Evolutionary conservation across 1,140 invertebrate species (phyloP).

Genomic region (Leptinotarsa defecta): DNA sequence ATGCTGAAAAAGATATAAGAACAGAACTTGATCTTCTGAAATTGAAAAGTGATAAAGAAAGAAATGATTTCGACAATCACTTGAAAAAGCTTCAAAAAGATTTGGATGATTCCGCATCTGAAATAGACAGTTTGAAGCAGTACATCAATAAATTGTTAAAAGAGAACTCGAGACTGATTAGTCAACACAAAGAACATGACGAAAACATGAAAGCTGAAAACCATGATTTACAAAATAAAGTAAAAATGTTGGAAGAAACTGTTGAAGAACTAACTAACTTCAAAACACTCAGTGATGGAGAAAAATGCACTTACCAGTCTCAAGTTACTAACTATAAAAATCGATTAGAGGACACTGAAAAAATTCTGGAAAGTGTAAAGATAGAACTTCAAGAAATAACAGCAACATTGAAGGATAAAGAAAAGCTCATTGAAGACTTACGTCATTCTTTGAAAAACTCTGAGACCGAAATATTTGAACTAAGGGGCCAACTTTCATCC

Average conservation of each 20-base stretch:
- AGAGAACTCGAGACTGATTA: conserved; percentile 20
- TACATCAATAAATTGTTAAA: conserved; percentile 12
- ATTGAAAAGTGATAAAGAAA: conserved; percentile 24
- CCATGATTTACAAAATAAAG: conserved; percentile 34
- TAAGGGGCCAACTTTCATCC: background rate
- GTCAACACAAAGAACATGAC: conserved; percentile 24
- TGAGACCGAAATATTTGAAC: background rate
- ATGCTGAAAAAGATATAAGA: conserved; percentile 21
- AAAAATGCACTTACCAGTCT: conserved; percentile 31
- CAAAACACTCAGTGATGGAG: conserved; percentile 33
- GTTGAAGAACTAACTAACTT: conserved; percentile 33
- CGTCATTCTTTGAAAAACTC: background rate
- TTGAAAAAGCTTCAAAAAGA: conserved; percentile 30
- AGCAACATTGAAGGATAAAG: conserved; percentile 16
- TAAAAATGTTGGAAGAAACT: conserved; percentile 32
- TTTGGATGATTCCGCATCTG: conserved; percentile 12
- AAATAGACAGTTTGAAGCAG: conserved; percentile 29
- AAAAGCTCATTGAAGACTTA: background rate
- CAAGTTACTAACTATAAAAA: conserved; percentile 27
- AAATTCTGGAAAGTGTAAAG: conserved; percentile 17
- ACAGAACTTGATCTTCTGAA: conserved; percentile 26
- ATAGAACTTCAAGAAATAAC: conserved; percentile 7
- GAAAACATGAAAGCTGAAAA: conserved; percentile 28
- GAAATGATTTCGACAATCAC: conserved; percentile 23
- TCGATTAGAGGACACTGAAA: conserved; percentile 15